Conservation (phyloP, 2,888 invertebrate species). For the Acanthosepion esculentum region DNA sequence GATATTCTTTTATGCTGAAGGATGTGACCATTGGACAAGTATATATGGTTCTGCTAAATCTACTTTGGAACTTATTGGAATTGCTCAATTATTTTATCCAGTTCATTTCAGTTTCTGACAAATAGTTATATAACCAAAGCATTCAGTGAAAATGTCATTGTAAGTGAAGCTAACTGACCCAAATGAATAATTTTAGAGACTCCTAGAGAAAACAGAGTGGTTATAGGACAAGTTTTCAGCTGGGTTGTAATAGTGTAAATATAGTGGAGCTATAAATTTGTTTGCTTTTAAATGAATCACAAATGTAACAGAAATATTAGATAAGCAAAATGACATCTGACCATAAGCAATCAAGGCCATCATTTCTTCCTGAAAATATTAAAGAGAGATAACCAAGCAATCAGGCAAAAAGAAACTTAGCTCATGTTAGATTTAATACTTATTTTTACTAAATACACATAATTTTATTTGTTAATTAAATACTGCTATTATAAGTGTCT, state of each 20-base stretch:
- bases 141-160: background rate
- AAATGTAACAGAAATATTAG: too few species aligned
- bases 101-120: background rate
- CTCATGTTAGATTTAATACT: background rate
- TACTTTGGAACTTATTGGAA: background rate
- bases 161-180: constrained; percentile 1
- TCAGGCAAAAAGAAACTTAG: too few species aligned
- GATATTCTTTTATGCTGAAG: background rate
- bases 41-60: background rate
- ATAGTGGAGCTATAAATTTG: background rate
- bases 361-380: background rate
- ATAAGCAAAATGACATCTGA: background rate
- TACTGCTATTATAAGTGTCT: background rate
- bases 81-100: background rate
- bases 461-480: background rate
- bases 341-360: background rate
- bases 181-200: background rate
- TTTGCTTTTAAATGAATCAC: background rate
- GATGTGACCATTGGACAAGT: background rate
- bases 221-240: background rate
- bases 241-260: background rate
- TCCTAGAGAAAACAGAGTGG: background rate
- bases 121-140: background rate
- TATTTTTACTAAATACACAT: background rate
- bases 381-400: too few species aligned